Evolutionary conservation across 2,888 invertebrate genomes (phyloP).

Genomic region (Coelinius sp.): DNA sequence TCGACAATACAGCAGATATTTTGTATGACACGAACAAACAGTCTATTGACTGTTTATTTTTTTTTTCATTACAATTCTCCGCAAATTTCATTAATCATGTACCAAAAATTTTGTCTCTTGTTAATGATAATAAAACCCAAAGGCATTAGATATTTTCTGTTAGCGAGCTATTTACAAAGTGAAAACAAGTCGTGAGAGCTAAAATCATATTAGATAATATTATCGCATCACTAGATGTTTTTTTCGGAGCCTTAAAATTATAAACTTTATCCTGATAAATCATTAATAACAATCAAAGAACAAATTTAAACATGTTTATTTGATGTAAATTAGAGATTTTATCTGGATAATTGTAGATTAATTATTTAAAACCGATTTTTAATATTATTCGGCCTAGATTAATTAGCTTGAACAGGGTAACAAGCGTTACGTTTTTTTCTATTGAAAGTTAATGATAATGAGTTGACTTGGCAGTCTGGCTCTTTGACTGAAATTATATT

Average conservation of each 20-base stretch:
- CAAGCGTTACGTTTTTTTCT: background rate
- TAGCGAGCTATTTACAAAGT: constrained; percentile 60
- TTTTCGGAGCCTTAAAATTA: constrained; percentile 50
- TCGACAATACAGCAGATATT: constrained; percentile 27
- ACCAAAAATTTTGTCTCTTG: constrained; percentile 42
- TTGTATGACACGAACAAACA: background rate
- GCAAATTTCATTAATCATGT: background rate
- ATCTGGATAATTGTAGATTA: background rate
- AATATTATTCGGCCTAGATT: constrained; percentile 1
- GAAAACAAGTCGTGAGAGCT: constrained; percentile 34
- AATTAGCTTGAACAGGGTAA: constrained; percentile 10
- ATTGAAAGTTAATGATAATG: constrained; percentile 1
- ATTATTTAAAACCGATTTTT: background rate
- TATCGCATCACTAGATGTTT: constrained; percentile 42
- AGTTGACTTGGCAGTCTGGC: background rate
- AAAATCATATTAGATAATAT: constrained; percentile 33
- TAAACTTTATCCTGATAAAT: background rate
- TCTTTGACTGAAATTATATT: background rate
- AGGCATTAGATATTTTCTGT: constrained; percentile 54
- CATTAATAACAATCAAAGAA: background rate
- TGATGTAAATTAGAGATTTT: background rate
- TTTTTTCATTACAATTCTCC: constrained; percentile 31
- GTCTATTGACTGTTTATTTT: constrained; percentile 33
- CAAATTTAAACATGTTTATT: background rate
- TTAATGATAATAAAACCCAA: constrained; percentile 63